Evolutionary conservation across 2,888 invertebrate genomes (phyloP), one percentile per base, ranked within the genome.

Genomic region (Hyppa rectilinea): DNA sequence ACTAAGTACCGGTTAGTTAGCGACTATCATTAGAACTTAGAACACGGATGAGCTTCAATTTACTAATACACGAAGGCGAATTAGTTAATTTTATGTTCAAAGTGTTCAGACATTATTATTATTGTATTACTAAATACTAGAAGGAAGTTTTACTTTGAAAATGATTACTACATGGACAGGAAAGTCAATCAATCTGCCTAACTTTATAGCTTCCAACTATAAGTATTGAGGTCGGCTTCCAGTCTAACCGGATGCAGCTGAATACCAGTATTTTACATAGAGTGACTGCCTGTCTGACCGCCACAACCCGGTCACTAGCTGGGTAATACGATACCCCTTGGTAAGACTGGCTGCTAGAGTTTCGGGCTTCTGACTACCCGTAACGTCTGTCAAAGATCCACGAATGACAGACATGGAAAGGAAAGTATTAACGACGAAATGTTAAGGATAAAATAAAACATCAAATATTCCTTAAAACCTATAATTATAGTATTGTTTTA

Each of bases 1-100:
- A n/a, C n/a, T 53, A 53, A 81, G 77, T 77, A 78, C 81, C 71
- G 78, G 78, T 70, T 81, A 61, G 81, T 69, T 52, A 53, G 64
- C n/a, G 58, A 71, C 67, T 58, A 65, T 70, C 50, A 81, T 78
- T 81, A 78, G 56, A n/a, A n/a, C n/a, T 76, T 68, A 52, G 77
- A 76, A 80, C 53, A 69, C 58, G 69, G 59, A 40, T 62, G 47
- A 59, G 77, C 60, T 69, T 60, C 70, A 81, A 81, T 77, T 77
- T 69, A 49, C 53, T 63, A 67, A 63, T 68, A 76, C 63, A 69
- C 56, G 62, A 52, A 40, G 31, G 53, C 49, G 69, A 69, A 63
- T 77, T 80, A 52, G 59, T 80, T 76, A 34, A 79, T 52, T 59
- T 50, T 53, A 36, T 53, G 38, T 75, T 60, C 29, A 40, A 23